Conservation (phyloP, 2,888 invertebrate species). For the Agrypnus murinus region DNA sequence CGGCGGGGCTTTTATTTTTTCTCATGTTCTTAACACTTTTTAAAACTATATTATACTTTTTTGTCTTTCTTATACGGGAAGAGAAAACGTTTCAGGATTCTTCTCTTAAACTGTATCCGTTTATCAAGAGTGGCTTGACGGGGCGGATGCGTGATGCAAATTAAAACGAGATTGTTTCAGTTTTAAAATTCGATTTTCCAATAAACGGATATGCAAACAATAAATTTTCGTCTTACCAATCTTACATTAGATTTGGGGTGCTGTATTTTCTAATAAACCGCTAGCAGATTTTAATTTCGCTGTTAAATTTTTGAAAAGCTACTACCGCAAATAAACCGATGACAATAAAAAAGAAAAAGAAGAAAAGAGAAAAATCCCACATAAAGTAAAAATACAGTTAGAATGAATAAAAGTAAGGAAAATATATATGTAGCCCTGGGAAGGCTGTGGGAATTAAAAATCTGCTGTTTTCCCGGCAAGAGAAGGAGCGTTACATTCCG, state of each 20-base stretch:
- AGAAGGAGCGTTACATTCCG: conserved; percentile 55
- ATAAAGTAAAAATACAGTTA: conserved; percentile 55
- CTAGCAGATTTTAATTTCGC: no score
- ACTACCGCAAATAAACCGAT: no score
- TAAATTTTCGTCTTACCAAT: no score
- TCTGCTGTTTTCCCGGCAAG: conserved; percentile 70
- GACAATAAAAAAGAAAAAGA: no score
- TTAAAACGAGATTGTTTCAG: no score
- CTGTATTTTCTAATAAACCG: no score
- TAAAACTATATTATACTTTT: conserved; percentile 70
- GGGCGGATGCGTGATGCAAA: conserved; percentile 8
- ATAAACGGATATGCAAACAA: no score
- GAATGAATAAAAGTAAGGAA: conserved; percentile 67
- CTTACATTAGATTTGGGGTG: no score
- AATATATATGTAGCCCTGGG: conserved; percentile 70
- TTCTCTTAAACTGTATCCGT: conserved; percentile 46
- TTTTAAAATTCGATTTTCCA: no score
- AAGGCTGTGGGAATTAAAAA: conserved; percentile 73
- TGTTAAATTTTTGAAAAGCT: no score
- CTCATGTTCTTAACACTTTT: conserved; percentile 70
- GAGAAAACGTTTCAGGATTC: conserved; percentile 52
- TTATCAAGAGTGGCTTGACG: conserved; percentile 51
- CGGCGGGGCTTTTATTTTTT: conserved; percentile 64
- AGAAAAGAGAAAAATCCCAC: not conserved
- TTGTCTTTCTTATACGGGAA: conserved; percentile 44